Conservation (phyloP, 2,113 vertebrate species). For the Acanthochromis polyacanthus region DNA sequence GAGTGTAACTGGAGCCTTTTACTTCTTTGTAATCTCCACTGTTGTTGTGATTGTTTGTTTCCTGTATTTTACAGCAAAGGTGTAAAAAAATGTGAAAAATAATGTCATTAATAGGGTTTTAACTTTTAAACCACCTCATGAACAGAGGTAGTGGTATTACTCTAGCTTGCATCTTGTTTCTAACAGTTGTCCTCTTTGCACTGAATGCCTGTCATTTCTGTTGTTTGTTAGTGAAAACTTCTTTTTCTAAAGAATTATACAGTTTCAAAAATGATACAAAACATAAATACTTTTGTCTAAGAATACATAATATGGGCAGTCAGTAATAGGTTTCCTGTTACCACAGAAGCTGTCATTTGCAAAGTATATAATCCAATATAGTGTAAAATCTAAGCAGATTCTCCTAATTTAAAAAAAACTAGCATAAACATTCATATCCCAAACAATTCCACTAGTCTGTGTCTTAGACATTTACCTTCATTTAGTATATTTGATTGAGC, state of each 20-base stretch:
- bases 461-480: not conserved
- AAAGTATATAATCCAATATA: not conserved
- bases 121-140: not conserved
- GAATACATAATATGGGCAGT: not conserved
- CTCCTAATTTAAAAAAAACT: no score
- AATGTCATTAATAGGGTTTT: not conserved
- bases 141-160: not conserved
- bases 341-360: no score
- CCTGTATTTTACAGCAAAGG: not conserved
- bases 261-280: no score
- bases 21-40: not conserved
- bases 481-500: not conserved
- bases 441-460: no score
- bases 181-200: no score
- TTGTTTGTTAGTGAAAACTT: no score
- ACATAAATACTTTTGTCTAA: no score
- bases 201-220: no score
- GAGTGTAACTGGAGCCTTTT: conserved; percentile 51
- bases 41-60: not conserved
- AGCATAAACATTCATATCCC: no score
- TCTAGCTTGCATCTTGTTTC: not conserved
- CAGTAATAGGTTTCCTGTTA: no score
- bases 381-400: no score
- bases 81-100: not conserved
- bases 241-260: no score